Evolutionary conservation across 1,140 invertebrate species (phyloP).

Genomic region (Matsumurasca onukii): DNA sequence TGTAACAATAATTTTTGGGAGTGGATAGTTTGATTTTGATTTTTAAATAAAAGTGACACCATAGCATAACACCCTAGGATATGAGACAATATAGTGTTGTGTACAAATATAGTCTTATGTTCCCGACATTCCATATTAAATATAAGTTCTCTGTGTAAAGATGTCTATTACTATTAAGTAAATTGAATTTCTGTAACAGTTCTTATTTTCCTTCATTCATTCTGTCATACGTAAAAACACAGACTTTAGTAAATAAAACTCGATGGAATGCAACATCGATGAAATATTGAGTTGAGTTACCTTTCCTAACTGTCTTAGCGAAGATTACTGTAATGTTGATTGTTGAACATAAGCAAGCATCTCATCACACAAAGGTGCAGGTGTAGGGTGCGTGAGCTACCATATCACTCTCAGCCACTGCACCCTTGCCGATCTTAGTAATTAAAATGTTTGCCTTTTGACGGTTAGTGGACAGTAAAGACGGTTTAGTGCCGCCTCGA

Average conservation of each 20-base stretch:
- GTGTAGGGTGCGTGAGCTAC: too few species aligned
- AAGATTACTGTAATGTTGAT: too few species aligned
- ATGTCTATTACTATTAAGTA: constrained; percentile 25
- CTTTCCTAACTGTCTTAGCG: neutral
- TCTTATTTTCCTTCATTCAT: neutral
- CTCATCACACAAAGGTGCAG: too few species aligned
- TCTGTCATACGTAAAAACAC: neutral
- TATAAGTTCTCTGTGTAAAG: constrained; percentile 21
- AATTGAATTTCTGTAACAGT: constrained; percentile 1
- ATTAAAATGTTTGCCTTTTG: neutral
- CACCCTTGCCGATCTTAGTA: neutral
- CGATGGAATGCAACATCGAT: neutral
- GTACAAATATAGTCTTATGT: constrained; percentile 27
- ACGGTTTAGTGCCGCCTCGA: neutral
- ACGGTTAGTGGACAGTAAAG: too few species aligned
- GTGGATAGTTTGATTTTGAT: neutral
- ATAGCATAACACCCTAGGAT: constrained; percentile 14
- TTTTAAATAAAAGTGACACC: constrained; percentile 23
- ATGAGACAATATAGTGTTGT: constrained; percentile 28
- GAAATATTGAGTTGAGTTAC: neutral
- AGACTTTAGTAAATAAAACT: neutral
- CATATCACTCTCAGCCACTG: neutral
- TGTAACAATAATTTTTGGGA: constrained; percentile 3
- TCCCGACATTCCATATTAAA: constrained; percentile 26
- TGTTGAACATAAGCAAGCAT: too few species aligned